Percentiles rank a stretch among this genome's conserved stretches.
Evolutionary conservation across 2,888 invertebrate genomes (phyloP).

Genomic region (Augochlorella aurata): DNA sequence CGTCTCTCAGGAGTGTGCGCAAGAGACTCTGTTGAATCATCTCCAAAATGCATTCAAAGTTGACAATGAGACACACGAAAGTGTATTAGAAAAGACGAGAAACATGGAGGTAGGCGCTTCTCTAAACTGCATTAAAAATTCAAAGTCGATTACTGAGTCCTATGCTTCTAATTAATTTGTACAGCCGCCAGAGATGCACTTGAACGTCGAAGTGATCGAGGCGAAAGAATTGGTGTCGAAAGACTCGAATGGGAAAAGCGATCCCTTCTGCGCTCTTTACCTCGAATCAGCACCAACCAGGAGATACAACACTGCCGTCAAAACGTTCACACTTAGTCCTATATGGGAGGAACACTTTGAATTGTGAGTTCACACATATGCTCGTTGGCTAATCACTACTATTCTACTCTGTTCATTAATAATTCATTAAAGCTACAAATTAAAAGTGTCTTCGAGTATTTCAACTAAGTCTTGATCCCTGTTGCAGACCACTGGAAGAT

Average conservation of each 20-base stretch:
- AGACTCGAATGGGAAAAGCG: constrained; percentile 96
- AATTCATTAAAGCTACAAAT: too few species aligned
- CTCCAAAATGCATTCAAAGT: constrained; percentile 92
- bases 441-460: too few species aligned
- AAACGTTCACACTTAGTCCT: constrained; percentile 94
- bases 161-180: background rate
- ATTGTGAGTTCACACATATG: constrained; percentile 84
- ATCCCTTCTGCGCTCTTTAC: constrained; percentile 97
- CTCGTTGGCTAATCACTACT: background rate
- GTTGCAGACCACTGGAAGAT: constrained; percentile 89
- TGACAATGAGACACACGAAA: constrained; percentile 88
- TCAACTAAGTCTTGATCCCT: background rate
- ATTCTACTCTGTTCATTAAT: too few species aligned
- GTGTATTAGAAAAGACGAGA: constrained; percentile 87
- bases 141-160: background rate
- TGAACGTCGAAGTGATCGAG: constrained; percentile 93
- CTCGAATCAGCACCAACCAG: constrained; percentile 90
- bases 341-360: constrained; percentile 99
- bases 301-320: constrained; percentile 95
- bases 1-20: constrained; percentile 87
- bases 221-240: constrained; percentile 92
- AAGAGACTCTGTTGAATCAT: constrained; percentile 88
- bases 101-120: constrained; percentile 86
- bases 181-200: constrained; percentile 89
- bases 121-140: too few species aligned